Conservation (phyloP, 2,888 invertebrate genomes). For the Uropetala carovei region DNA sequence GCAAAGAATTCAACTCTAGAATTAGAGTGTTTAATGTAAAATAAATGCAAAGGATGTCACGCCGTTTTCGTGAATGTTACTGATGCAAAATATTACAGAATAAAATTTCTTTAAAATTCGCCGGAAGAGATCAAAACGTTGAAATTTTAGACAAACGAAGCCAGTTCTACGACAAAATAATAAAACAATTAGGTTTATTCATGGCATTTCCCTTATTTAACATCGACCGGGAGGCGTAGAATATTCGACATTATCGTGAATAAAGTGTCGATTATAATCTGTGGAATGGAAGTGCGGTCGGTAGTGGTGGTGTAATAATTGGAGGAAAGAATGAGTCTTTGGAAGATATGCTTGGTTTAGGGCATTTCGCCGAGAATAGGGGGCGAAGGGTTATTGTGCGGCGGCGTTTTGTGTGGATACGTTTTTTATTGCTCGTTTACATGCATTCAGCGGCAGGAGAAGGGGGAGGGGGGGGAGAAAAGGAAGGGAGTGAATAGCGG, state of each 20-base stretch:
- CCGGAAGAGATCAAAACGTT: no score
- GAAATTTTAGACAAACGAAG: background rate
- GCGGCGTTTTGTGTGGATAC: background rate
- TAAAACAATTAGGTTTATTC: background rate
- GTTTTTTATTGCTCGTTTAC: slow-evolving; percentile 32
- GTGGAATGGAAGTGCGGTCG: background rate
- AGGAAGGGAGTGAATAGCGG: background rate
- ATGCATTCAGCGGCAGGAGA: background rate
- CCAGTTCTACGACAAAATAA: background rate
- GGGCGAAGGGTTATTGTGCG: background rate
- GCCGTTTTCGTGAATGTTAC: no score
- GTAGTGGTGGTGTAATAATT: background rate
- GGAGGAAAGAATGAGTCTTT: background rate
- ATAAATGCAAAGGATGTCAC: no score
- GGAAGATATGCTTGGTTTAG: background rate
- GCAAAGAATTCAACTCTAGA: no score
- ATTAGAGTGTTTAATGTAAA: no score
- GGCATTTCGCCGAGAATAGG: background rate
- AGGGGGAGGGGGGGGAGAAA: background rate
- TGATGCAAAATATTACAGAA: no score
- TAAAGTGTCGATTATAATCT: background rate
- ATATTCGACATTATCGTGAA: background rate
- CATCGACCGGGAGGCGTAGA: background rate
- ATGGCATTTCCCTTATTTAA: background rate
- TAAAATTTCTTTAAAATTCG: no score